Evolutionary conservation across 2,888 invertebrate species (phyloP), one percentile per base, ranked within the genome.

Genomic region (Agelastica alni): DNA sequence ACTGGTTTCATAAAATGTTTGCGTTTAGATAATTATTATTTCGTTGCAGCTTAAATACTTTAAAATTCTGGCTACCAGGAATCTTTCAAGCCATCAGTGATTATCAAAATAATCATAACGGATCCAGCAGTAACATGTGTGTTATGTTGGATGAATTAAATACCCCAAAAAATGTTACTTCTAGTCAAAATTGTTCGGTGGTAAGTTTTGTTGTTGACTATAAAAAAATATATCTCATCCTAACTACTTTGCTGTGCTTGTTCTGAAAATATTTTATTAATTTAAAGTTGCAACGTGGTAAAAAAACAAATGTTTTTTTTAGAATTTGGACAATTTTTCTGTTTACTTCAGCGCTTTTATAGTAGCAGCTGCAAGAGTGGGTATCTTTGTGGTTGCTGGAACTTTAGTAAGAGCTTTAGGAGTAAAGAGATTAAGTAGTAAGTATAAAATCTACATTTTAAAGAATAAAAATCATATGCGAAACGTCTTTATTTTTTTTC

Each of bases 11-110:
- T n/a, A n/a, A n/a, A n/a, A n/a, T n/a, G n/a, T n/a, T n/a, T n/a
- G n/a, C n/a, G 1, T 4, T 22, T 22, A 22, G 22, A 6, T 22
- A 22, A n/a, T 22, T 1, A 6, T 22, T 22, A 6, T 22, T 7
- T 22, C 22, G 6, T 62, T 70, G 56, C 48, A 76, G 77, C 49
- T 57, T 88, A 60, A 93, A 93, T 70, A 90, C 92, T 0, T 78
- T 93, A 32, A 86, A 91, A 12, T 80, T 93, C 22, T 94, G 93
- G 93, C 82, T 92, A 61, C 93, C 93, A 0, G 91, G 93, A 70
- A 79, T 94, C 12, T 92, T 93, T 61, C 85, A 88, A 44, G 86
- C 88, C 73, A 85, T 88, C 32, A 74, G 71, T 56, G 74, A 76
- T 45, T 76, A 74, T 53, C 62, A 71, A 26, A 30, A 39, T 7